Conservation (phyloP, 2,113 vertebrate genomes). For the Dasypus novemcinctus region DNA sequence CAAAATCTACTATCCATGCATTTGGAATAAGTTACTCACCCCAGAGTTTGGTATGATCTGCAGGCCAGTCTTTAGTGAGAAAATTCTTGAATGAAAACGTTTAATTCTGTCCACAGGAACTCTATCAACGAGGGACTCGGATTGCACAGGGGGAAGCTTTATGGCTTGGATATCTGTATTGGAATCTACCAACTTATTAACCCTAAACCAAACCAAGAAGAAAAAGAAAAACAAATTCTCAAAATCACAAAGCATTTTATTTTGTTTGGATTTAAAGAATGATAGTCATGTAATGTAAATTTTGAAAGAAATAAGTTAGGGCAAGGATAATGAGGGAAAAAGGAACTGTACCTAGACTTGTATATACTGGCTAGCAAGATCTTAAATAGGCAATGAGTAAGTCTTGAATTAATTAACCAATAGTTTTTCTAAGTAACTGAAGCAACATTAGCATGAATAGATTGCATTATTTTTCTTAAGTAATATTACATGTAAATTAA, state of each 20-base stretch:
- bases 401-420: not conserved
- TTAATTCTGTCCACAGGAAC: not conserved
- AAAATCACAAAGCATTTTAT: not conserved
- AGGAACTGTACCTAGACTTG: not conserved
- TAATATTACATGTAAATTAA: not conserved
- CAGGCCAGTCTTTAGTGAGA: constrained; percentile 88
- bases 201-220: constrained; percentile 81
- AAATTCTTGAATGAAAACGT: constrained; percentile 82
- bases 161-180: constrained; percentile 91
- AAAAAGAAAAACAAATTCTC: constrained; percentile 32
- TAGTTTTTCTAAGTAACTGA: not conserved
- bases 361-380: not conserved
- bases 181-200: constrained; percentile 91
- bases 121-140: constrained; percentile 73
- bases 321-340: not conserved
- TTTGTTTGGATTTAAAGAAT: constrained; percentile 3
- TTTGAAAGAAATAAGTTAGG: not conserved
- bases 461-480: constrained; percentile 14
- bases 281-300: not conserved
- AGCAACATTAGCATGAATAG: not conserved
- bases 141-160: constrained; percentile 89
- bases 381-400: not conserved
- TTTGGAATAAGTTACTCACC: constrained; percentile 79
- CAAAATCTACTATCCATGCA: not conserved
- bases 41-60: constrained; percentile 91